These are phyloP conservation scores for Lithophane leautieri DNA, from an alignment of 2,888 invertebrate species.

Conservation along the genomic window DNA sequence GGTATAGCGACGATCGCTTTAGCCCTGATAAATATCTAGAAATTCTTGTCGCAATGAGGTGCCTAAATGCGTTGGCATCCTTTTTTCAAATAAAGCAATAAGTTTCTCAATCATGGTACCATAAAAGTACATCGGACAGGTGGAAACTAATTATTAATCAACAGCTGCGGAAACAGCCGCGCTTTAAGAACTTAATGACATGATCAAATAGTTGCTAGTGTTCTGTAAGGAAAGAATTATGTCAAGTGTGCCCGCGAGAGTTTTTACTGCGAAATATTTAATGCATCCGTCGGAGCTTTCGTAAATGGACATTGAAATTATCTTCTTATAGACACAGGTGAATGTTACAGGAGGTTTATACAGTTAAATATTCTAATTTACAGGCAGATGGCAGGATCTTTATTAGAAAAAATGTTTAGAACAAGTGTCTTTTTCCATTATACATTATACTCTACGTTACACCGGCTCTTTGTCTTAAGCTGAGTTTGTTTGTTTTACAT, in stretches of 20 bases:
- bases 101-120: constrained; percentile 63
- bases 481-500: background rate
- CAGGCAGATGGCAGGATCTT: constrained; percentile 57
- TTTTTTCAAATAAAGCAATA: constrained; percentile 46
- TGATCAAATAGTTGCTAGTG: constrained; percentile 75
- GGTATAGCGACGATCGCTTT: background rate
- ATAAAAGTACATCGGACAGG: constrained; percentile 79
- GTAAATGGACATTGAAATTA: constrained; percentile 62
- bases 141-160: constrained; percentile 82
- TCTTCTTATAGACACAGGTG: constrained; percentile 65
- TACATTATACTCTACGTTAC: background rate
- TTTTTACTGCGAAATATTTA: constrained; percentile 68
- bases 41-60: constrained; percentile 1
- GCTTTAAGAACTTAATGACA: constrained; percentile 76
- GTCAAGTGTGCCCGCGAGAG: constrained; percentile 63
- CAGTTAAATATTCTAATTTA: constrained; percentile 51
- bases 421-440: constrained; percentile 6
- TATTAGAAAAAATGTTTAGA: constrained; percentile 58
- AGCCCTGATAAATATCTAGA: constrained; percentile 33
- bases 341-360: constrained; percentile 33
- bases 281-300: constrained; percentile 57
- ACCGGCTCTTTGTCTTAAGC: background rate
- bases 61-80: constrained; percentile 36
- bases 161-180: constrained; percentile 83
- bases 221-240: constrained; percentile 66